Base-by-base conservation (phyloP, 2,113 vertebrate genomes). In the Boleophthalmus pectinirostris region DNA sequence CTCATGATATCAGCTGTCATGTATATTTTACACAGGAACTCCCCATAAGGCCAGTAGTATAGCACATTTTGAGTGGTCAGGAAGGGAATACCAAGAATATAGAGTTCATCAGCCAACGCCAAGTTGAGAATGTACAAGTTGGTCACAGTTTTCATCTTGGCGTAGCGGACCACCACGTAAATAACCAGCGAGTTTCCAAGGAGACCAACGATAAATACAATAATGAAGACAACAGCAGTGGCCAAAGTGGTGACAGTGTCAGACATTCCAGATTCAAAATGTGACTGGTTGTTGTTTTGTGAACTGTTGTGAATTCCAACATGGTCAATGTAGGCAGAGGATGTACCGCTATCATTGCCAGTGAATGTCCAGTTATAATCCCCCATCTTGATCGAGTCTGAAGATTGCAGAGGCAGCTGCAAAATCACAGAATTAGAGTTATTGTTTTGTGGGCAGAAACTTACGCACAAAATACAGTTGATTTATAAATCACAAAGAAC, bases 121-220 rank as follows among this genome's bases (percentile, higher is more conserved):
- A 98, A 83, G 81, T 98, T 98, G n/a, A 98, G 91, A 85, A 98
- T 95, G 88, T 98, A 98, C 56, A 97, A 95, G 85, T 98, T 97
- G 80, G 97, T 98, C 60, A 97, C 96, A 0, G 96, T 96, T 73
- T 96, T 97, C 95, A 96, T 96, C 90, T 96, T 97, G 91, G 94
- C 89, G 0, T 96, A 94, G 0, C 95, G 92, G 68, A 97, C 77
- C 43, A 98, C 93, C 84, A 97, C 95, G 0, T 96, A 98, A 77
- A 98, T 97, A 85, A 93, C 96, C 77, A 98, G 77, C 0, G 94
- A 82, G 69, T 98, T 98, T 18, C 97, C 96, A 0, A 95, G 90
- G 51, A 98, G 92, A 3, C 97, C 96, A 1, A 94, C 75, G 0
- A 92, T 73, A 0, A 96, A 97, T 24, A 98, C 96, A 0, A 94